Evolutionary conservation across 1,140 invertebrate species (phyloP), one percentile per base, ranked within the genome.

Genomic region (Ganaspis sp.): DNA sequence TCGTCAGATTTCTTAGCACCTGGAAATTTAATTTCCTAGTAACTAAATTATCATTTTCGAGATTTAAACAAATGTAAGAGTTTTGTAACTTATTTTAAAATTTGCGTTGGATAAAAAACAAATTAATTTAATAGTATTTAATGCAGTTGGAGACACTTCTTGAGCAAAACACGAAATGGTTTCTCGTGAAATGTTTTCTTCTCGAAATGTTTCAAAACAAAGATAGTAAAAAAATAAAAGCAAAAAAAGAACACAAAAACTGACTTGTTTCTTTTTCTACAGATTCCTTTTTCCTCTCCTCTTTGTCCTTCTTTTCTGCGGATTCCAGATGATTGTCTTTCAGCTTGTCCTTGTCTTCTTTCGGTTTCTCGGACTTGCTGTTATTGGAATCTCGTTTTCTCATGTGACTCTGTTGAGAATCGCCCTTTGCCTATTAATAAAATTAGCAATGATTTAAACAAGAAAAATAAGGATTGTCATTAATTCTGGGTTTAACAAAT

Each of bases 341-440:
- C 40, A 69, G 75, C 72, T 88, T 90, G 26, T 92, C 90, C 85
- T 90, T 91, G 15, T 92, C 89, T 17, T 92, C 91, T 69, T 90
- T 90, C 69, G 58, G 58, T 64, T 89, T 92, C 6, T 90, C 91
- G 0, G 83, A 81, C 74, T 90, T 92, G n/a, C 82, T 85, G 29
- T 83, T 90, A 37, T 78, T 84, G 2, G 84, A 86, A 53, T 92
- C 89, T 11, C 90, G 87, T 74, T 90, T 91, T 4, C 88, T 87
- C 78, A 90, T 87, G 45, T 90, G 88, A 83, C 86, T 86, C 64
- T 90, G 88, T 72, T 91, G 89, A 15, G 85, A 86, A 69, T 91
- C 90, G 15, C 90, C 89, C 77, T 91, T 91, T 0, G 89, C 90
- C 89, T 91, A 58, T 38, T 40, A 38, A 38, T 17, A 78, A 38